Evolutionary conservation across 2,797 vertebrate genomes (phyloP), one percentile per base, ranked within the genome.

Genomic region (Anas bahamensis): DNA sequence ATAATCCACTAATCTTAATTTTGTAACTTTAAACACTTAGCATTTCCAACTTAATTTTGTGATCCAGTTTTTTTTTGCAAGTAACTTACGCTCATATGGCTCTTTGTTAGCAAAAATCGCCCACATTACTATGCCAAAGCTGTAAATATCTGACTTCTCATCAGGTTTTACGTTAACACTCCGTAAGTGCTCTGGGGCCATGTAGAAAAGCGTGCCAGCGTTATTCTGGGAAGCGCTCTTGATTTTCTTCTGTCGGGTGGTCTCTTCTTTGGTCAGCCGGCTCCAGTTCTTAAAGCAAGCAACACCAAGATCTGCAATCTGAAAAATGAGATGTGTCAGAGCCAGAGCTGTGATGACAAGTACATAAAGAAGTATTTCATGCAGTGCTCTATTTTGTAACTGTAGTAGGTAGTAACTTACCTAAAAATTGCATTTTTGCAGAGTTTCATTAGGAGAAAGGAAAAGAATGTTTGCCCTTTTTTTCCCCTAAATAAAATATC

Each of bases 301-400:
- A 57, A 99, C 97, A 10, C 99, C 99, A 0, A 99, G 98, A 92
- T 99, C 99, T 48, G 99, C 99, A 81, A 99, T 99, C 99, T 99
- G 91, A 53, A 87, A 91, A 83, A 89, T 31, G 65, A 42, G 71
- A 31, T 9, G 22, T 4, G 17, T 64, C 73, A 87, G 56, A 93
- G 42, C 21, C 83, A 50, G 22, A 6, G 4, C 61, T 77, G 39
- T 22, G 59, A 61, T 22, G 33, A 63, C 48, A 18, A 89, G 17
- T n/a, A 72, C 21, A 65, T 13, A 85, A 77, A 21, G 4, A 81
- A 73, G 37, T 16, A 15, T 61, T 83, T 65, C 56, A 68, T 4
- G 12, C 41, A 50, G 16, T 53, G 33, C 33, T 86, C 17, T n/a
- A 10, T 37, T 70, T 89, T 28, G 17, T 66, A 56, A 78, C 19